Evolutionary conservation across 2,113 vertebrate species (phyloP).

Genomic region (Naja naja): DNA sequence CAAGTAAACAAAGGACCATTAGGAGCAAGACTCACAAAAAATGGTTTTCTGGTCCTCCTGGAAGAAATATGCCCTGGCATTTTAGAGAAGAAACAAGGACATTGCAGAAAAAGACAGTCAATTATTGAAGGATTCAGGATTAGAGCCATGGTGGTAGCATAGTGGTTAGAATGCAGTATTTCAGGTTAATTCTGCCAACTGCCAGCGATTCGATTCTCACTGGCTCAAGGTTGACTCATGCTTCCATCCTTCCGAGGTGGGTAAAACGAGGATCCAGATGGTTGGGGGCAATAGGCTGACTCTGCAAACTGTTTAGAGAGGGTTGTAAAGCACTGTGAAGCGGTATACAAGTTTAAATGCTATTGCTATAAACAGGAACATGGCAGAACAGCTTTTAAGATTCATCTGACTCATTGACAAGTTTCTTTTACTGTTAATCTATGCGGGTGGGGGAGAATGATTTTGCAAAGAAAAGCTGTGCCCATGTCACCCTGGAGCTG

Average conservation of each 20-base stretch:
- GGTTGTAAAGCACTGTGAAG: too few relatives aligned
- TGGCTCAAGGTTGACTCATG: too few relatives aligned
- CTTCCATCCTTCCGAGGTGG: too few relatives aligned
- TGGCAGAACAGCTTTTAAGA: neutral
- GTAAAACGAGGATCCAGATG: too few relatives aligned
- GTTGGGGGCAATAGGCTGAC: too few relatives aligned
- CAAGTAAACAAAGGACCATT: neutral
- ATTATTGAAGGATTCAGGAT: neutral
- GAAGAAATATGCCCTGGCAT: neutral
- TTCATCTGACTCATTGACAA: neutral
- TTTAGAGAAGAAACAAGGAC: neutral
- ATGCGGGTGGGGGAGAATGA: accelerated
- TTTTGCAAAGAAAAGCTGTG: neutral
- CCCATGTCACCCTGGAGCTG: neutral
- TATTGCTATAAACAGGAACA: neutral
- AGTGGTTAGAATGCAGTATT: too few relatives aligned
- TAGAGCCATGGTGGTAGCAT: too few relatives aligned
- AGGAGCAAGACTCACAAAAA: neutral
- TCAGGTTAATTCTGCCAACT: too few relatives aligned
- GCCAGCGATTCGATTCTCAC: too few relatives aligned
- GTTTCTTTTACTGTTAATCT: neutral
- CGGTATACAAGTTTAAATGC: too few relatives aligned
- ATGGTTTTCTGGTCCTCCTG: neutral
- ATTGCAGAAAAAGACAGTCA: neutral
- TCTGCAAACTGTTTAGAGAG: too few relatives aligned